Evolutionary conservation across 2,797 vertebrate genomes (phyloP).

Genomic region (Hemitrygon akajei): DNA sequence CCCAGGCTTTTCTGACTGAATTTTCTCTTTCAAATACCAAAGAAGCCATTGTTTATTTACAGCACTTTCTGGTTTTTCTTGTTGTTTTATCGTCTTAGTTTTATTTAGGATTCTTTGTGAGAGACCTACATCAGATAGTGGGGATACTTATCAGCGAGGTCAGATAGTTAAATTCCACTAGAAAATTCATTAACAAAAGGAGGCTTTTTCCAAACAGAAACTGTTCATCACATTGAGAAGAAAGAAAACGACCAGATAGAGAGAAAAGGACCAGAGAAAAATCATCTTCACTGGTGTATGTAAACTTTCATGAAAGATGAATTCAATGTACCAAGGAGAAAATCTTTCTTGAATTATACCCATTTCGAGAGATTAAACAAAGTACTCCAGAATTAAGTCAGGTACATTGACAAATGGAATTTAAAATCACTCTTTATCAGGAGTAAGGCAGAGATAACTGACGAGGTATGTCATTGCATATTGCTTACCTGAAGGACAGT

Average conservation of each 20-base stretch:
- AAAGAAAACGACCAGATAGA: background rate
- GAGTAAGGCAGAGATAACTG: no score
- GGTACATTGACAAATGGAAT: no score
- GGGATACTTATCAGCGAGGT: background rate
- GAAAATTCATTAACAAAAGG: background rate
- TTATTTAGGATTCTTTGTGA: background rate
- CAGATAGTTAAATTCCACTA: background rate
- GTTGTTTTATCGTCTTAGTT: background rate
- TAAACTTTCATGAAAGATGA: background rate
- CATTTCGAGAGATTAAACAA: background rate
- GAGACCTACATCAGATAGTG: background rate
- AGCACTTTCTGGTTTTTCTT: background rate
- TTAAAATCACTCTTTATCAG: no score
- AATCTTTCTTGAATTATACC: background rate
- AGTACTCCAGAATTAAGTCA: background rate
- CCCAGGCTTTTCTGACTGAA: background rate
- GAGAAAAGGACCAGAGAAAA: background rate
- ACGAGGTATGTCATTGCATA: no score
- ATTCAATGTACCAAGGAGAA: background rate
- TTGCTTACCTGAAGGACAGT: slow-evolving; percentile 69
- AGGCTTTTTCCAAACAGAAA: no score
- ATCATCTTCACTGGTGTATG: no score
- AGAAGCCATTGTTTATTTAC: background rate
- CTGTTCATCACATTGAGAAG: background rate
- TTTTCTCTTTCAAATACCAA: background rate